Conservation (phyloP, 2,113 vertebrate genomes). For the Callopanchax toddi region DNA sequence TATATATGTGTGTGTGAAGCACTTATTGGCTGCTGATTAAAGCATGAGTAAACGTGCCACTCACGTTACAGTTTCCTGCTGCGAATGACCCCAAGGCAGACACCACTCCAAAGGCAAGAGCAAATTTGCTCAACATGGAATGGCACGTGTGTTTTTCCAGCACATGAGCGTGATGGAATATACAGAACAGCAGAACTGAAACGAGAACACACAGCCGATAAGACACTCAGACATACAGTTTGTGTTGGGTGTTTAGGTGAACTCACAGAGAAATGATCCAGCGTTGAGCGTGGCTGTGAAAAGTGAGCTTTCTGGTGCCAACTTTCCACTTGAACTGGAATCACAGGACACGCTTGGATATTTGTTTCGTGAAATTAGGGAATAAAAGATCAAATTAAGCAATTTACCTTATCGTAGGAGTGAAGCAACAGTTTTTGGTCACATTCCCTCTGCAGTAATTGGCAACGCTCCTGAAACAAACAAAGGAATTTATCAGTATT, state of each 20-base stretch:
- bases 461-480: constrained; percentile 61
- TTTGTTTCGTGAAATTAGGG: background rate
- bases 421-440: constrained; percentile 65
- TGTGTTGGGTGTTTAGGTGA: background rate
- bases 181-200: constrained; percentile 76
- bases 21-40: too few species aligned
- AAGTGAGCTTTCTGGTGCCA: constrained; percentile 75
- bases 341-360: background rate
- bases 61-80: constrained; percentile 83
- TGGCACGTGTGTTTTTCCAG: constrained; percentile 68
- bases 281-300: constrained; percentile 78
- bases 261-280: constrained; percentile 80
- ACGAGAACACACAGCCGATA: constrained; percentile 10
- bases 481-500: background rate
- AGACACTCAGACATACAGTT: background rate
- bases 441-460: constrained; percentile 67
- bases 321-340: constrained; percentile 75
- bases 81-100: constrained; percentile 70
- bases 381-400: background rate
- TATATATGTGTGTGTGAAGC: too few species aligned
- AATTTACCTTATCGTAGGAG: constrained; percentile 79
- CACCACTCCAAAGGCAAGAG: constrained; percentile 69
- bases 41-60: constrained; percentile 41
- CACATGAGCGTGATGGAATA: constrained; percentile 81
- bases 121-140: constrained; percentile 67